Conservation (phyloP, 2,113 vertebrate genomes). For the Delphinus delphis region DNA sequence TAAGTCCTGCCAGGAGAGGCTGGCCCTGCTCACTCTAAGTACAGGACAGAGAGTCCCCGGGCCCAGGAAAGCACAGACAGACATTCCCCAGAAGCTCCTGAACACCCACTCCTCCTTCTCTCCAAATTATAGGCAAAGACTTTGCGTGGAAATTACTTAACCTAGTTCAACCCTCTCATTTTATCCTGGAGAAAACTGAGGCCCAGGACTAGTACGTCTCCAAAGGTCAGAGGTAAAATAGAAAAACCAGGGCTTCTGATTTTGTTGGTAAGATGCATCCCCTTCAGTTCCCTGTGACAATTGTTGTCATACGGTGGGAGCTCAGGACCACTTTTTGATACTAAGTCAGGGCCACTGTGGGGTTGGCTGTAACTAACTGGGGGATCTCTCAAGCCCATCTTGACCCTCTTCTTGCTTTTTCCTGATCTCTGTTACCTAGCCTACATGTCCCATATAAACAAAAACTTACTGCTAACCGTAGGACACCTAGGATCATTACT, state of each 20-base stretch:
- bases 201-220: background rate
- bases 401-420: background rate
- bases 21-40: background rate
- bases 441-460: background rate
- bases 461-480: background rate
- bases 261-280: background rate
- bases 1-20: background rate
- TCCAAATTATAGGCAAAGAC: background rate
- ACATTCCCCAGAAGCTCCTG: background rate
- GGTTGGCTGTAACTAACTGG: background rate
- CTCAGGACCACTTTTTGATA: background rate
- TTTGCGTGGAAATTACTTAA: background rate
- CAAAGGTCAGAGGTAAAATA: background rate
- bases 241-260: background rate
- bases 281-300: background rate
- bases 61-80: background rate
- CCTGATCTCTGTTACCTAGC: background rate
- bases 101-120: background rate
- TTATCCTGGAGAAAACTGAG: background rate
- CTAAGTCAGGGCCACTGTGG: background rate
- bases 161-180: background rate
- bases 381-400: background rate
- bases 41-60: too few species aligned
- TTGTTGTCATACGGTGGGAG: background rate
- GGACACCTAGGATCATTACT: background rate